Percentiles rank a stretch among this genome's conserved stretches.
Evolutionary conservation across 2,113 vertebrate genomes (phyloP).

Genomic region (Macrotus californicus): DNA sequence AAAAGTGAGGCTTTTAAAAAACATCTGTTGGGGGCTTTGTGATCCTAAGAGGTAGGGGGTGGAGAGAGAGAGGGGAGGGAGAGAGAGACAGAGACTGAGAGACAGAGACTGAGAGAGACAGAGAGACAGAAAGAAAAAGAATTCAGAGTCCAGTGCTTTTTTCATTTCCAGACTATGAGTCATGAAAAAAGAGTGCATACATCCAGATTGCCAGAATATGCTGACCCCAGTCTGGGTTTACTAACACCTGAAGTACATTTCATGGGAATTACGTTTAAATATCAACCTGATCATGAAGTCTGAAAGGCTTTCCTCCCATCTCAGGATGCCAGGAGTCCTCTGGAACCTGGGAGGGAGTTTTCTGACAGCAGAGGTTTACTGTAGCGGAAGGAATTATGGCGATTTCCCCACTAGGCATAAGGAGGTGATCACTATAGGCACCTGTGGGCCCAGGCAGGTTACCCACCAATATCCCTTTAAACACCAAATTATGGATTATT

Average conservation of each 20-base stretch:
- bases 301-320: background rate
- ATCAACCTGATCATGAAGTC: slow-evolving; percentile 6
- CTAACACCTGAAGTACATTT: slow-evolving; percentile 60
- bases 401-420: background rate
- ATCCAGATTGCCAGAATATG: background rate
- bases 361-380: slow-evolving; percentile 28
- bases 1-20: slow-evolving; percentile 40
- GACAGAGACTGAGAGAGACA: background rate
- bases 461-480: slow-evolving; percentile 53
- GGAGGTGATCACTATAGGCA: background rate
- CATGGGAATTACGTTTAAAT: slow-evolving; percentile 33
- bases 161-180: slow-evolving; percentile 64
- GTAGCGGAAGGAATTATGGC: slow-evolving; percentile 7
- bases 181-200: background rate
- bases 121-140: background rate
- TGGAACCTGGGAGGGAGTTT: slow-evolving; percentile 16
- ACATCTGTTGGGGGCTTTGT: slow-evolving; percentile 55
- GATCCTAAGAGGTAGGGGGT: background rate
- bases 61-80: too few relatives aligned
- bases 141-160: background rate
- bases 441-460: slow-evolving; percentile 18
- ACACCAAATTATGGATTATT: slow-evolving; percentile 54
- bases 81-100: too few relatives aligned
- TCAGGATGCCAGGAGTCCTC: background rate
- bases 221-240: background rate